Base-by-base conservation (phyloP, 2,888 invertebrate genomes). In the Thalpophila matura region DNA sequence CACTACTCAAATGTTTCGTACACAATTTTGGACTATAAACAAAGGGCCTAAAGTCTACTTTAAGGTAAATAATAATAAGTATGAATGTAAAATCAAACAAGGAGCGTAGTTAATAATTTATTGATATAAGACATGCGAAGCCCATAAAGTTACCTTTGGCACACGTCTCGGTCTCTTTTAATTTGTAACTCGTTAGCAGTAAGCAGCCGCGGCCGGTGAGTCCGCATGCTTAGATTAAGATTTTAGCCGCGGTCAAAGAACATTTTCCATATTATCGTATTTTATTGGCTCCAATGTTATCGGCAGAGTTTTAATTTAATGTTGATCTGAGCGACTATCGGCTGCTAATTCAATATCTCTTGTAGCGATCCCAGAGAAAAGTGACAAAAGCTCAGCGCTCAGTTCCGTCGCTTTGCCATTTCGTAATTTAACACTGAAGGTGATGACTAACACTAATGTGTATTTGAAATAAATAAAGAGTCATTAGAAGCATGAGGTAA, bases 121-220 rank as follows among this genome's bases (percentile, higher is more conserved):
- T 95, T 94, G 94, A 94, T 94, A 92, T 94, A 93, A 93, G 91
- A 94, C 95, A 95, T 94, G 95, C 95, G 86, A 94, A 92, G 93
- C 91, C 94, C 94, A 94, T 95, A 94, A 94, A 94, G 93, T 92
- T 91, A 89, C 89, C 90, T 92, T 94, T 92, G 93, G 93, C 93
- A 93, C 91, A 91, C 90, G 93, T 93, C 90, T 89, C 86, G 91
- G 89, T 90, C 91, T 88, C 92, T 92, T 94, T 92, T 94, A 94
- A 94, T 94, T 94, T 94, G 94, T 94, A 91, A 89, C 90, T 93
- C 89, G 94, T 94, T 94, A 93, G 93, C 89, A 89, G 87, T 86
- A 89, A 89, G 86, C 89, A 87, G 79, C 78, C 81, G 74, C 81
- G 71, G 82, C 77, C 35, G 42, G 29, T 42, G 51, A 53, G 78